Evolutionary conservation across 2,888 invertebrate genomes (phyloP), one percentile per base, ranked within the genome.

Genomic region (Lingula anatina): DNA sequence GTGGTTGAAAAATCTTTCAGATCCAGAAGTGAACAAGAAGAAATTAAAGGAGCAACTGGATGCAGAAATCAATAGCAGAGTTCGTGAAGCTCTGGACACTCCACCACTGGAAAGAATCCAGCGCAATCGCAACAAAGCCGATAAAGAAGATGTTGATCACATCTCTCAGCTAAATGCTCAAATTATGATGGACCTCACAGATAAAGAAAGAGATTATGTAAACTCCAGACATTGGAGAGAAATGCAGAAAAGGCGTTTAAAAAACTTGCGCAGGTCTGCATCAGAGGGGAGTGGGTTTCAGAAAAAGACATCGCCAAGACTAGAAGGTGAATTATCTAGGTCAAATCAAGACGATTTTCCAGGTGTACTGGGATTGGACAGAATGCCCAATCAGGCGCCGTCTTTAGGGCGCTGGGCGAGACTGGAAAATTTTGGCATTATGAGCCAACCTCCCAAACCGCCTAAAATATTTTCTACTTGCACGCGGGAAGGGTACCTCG

Each of bases 1-100:
- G 9, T 31, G 15, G 9, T 31, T 31, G 23, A 44, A 28, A 28
- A 44, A 12, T 44, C n/a, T 23, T 28, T 28, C 23, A n/a, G 3
- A 23, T 36, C 23, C 15, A 24, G 36, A 2, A 15, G 4, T 26
- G 2, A 24, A n/a, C n/a, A 31, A 31, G 48, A 64, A 68, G 47
- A 54, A 61, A 3, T 66, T 73, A 42, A 57, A 68, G 20, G 54
- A 59, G 40, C 67, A 73, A 54, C 71, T 74, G 62, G 73, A 75
- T 53, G 65, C 63, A 15, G 73, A 74, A 40, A 57, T 75, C 28
- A 65, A 67, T 37, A 62, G 63, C 50, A 56, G 72, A 35, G 75
- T 75, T 2, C 57, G 71, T 18, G 73, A 71, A 31, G 71, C 73
- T 2, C 56, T 75, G 40, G 70, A 71, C 41, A 71, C 73, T 15